Base-by-base conservation (phyloP, 2,888 invertebrate genomes). In the Drosophila kanekoi region DNA sequence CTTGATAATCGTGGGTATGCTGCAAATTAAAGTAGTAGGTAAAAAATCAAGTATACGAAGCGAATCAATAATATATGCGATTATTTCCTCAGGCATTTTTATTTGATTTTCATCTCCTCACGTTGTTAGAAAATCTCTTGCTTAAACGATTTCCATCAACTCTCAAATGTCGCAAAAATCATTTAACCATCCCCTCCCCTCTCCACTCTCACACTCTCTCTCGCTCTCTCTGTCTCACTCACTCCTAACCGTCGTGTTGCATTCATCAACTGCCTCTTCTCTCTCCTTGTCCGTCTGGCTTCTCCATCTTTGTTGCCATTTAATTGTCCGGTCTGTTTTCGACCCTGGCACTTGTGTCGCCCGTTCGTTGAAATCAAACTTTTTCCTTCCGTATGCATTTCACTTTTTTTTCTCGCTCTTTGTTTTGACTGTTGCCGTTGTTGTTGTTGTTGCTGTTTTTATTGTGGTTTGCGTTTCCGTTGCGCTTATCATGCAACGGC, bases 401-500 rank as follows among this genome's bases (percentile, higher is more conserved):
- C 72, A 64, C 70, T 71, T 65, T 71, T 64, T 44, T 28, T 41
- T 59, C 14, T 3, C 20, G 10, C 32, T 28, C 37, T 52, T 56
- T 60, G 66, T 58, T 67, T 51, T 67, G 38, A 33, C 11, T 61
- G 53, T 20, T 62, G 41, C 3, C 20, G 51, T 33, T 45, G 49
- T 52, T 52, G 37, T 40, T 52, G 45, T 35, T 62, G 41, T 5
- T 28, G 45, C 20, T 41, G 51, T 43, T 49, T 66, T 41, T 58
- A 53, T 59, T 68, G 68, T 48, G 58, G 67, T 68, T 72, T 72
- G 72, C 72, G 58, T 72, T 72, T 72, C 73, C 74, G 73, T 60
- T 64, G 73, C 69, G 67, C 72, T 72, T 72, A 73, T 73, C 74
- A 64, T 69, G 74, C 64, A 72, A 72, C 56, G 45, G 58, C 57